Evolutionary conservation across 2,888 invertebrate species (phyloP).

Genomic region (Pediacus dermestoides): DNA sequence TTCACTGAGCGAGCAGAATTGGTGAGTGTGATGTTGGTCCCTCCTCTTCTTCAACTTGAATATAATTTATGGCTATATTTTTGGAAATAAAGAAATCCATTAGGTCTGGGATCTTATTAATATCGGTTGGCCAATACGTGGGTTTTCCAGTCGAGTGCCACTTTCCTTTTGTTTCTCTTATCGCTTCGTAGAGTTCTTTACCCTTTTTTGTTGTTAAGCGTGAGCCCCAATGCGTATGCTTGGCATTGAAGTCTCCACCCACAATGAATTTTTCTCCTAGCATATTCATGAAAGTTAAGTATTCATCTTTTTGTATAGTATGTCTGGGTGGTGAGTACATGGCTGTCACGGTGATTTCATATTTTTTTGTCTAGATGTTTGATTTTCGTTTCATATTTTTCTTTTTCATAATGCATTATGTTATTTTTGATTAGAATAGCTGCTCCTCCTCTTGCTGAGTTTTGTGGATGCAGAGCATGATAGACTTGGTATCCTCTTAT

Average conservation of each 20-base stretch:
- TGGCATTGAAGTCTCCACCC: slow-evolving; percentile 7
- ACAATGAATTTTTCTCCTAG: slow-evolving; percentile 3
- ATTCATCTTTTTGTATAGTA: slow-evolving; percentile 1
- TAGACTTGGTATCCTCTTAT: slow-evolving; percentile 15
- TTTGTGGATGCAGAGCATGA: slow-evolving; percentile 17
- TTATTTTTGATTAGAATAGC: slow-evolving; percentile 19
- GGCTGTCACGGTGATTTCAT: slow-evolving; percentile 1
- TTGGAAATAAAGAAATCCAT: too few relatives aligned
- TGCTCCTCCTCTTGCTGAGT: slow-evolving; percentile 16
- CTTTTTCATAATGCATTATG: slow-evolving; percentile 15
- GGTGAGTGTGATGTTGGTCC: too few relatives aligned
- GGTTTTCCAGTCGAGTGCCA: slow-evolving; percentile 5
- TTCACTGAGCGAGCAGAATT: too few relatives aligned
- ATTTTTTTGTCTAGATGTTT: slow-evolving; percentile 3
- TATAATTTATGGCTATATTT: too few relatives aligned
- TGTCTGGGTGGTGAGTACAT: slow-evolving; percentile 7
- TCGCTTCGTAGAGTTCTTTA: not conserved
- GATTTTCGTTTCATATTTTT: slow-evolving; percentile 10
- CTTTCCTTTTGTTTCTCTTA: slow-evolving; percentile 1
- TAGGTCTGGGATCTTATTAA: too few relatives aligned
- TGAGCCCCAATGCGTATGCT: slow-evolving; percentile 7
- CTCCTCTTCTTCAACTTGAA: too few relatives aligned
- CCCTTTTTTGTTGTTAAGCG: slow-evolving; percentile 7
- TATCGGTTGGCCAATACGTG: slow-evolving; percentile 9
- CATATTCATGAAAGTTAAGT: not conserved